These are phyloP conservation scores for Cephus nigrinus DNA, from an alignment of 2,888 invertebrate genomes.

Conservation along the genomic window DNA sequence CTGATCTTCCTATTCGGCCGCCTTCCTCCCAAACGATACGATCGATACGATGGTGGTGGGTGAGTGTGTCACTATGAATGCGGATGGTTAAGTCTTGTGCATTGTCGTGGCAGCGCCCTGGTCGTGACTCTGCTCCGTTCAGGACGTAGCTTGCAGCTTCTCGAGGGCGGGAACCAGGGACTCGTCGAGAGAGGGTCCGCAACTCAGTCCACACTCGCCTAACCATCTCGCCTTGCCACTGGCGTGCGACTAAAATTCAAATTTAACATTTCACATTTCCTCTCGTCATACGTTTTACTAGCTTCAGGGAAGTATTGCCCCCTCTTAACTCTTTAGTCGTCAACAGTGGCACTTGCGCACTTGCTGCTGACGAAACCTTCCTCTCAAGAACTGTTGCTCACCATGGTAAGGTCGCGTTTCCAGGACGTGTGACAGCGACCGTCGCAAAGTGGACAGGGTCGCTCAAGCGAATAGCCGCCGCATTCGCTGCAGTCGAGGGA, in stretches of 20 bases:
- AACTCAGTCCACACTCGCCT: conserved; percentile 71
- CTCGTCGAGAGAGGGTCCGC: conserved; percentile 66
- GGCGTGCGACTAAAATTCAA: conserved; percentile 74
- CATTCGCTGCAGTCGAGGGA: conserved; percentile 84
- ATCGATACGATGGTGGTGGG: conserved; percentile 38
- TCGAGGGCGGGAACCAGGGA: conserved; percentile 61
- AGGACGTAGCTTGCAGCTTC: conserved; percentile 64
- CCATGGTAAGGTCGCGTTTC: conserved; percentile 83
- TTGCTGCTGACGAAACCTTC: too few relatives aligned
- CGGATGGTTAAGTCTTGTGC: conserved; percentile 41
- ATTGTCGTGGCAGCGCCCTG: conserved; percentile 32
- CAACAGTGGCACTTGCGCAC: too few relatives aligned
- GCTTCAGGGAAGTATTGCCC: too few relatives aligned
- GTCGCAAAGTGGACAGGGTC: conserved; percentile 82
- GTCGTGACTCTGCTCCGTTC: conserved; percentile 44
- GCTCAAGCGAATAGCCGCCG: conserved; percentile 80
- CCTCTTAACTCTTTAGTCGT: too few relatives aligned
- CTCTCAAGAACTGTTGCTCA: conserved; percentile 61
- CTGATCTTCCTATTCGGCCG: too few relatives aligned
- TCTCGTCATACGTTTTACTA: too few relatives aligned
- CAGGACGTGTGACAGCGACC: conserved; percentile 79
- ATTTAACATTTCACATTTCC: conserved; percentile 4
- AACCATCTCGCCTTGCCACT: conserved; percentile 79
- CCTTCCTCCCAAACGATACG: too few relatives aligned
- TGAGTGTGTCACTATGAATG: conserved; percentile 40